Evolutionary conservation across 2,797 vertebrate genomes (phyloP), one percentile per base, ranked within the genome.

Genomic region (Melanotaenia boesemani): DNA sequence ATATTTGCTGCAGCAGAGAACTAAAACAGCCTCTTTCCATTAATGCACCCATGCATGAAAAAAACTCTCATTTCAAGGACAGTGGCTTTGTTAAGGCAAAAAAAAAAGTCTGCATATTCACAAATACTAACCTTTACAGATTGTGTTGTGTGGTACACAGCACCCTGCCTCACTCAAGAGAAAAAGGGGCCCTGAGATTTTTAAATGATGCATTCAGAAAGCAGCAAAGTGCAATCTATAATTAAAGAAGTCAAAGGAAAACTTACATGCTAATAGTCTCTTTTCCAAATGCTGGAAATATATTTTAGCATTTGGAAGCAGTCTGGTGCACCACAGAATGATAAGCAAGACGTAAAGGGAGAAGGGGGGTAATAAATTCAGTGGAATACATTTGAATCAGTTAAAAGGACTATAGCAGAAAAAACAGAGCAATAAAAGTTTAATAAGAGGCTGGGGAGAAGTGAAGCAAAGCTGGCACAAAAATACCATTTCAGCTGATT

Each of bases 391-490:
- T 87, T 84, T 73, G 63, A 85, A 84, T 71, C 52, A 62, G 74
- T 82, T 79, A 76, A 87, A 83, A 77, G 57, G 72, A 74, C 39
- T 65, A 72, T 16, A 56, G 63, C 56, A 48, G 55, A 71, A 85
- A 30, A 44, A 89, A 83, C 77, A 83, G 62, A 63, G 79, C 60
- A 84, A 74, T 84, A 66, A 76, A 86, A 80, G 80, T 86, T 91
- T 86, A 81, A 89, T 83, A 84, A 82, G 74, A 56, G 78, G 55
- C 36, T 11, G 24, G 55, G 67, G 60, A 67, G 62, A 66, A 77
- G 66, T 37, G 32, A 57, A 78, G 78, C 54, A 67, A 79, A 79
- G 75, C 66, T 66, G 81, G 81, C 73, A 82, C 24, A 44, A 81
- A 86, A 82, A 86, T 41, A 79, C 37, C 6, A 76, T 77, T 84